Evolutionary conservation across 2,113 vertebrate genomes (phyloP), one percentile per base, ranked within the genome.

Genomic region (Agapornis roseicollis): DNA sequence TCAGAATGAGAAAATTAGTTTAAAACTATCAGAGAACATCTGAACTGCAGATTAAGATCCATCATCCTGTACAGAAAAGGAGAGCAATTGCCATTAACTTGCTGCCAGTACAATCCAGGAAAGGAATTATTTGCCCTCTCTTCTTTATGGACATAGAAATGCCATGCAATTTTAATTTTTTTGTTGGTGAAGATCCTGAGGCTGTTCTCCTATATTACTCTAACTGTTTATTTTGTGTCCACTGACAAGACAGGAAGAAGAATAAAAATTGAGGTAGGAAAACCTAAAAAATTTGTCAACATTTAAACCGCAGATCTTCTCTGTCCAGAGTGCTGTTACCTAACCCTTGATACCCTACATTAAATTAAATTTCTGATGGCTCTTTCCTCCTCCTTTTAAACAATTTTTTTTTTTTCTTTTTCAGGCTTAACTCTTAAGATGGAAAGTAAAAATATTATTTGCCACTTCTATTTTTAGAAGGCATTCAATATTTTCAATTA

Each of bases 1-100:
- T 88, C 82, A 88, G 55, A 85, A 91, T 72, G 69, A 88, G 65
- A 80, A 90, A 90, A 94, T 73, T 49, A 88, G 55, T 94, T 91
- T 84, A 53, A 93, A 94, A 96, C 64, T 88, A 41, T 16, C 53
- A 2, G 4, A 93, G 90, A 95, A 86, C 50, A 86, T 86, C 77
- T 90, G 83, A 95, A 90, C 53, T 64, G 76, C 41, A 78, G 72
- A 88, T 90, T 91, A 96, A 84, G 81, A 84, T 88, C 63, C 35
- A 49, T 71, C 85, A 77, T 39, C 35, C 64, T 87, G 61, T 50
- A 29, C 60, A 91, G 47, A 84, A 88, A 50, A 19, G 69, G 55
- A 88, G 33, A 93, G 46, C 18, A 29, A 76, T 79, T 93, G 84
- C 58, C 56, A 61, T 60, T 53, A 17, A 2, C 74, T 76, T 44